These are phyloP conservation scores for Orthonychiurus folsomi DNA, from an alignment of 2,888 invertebrate species.

Conservation along the genomic window DNA sequence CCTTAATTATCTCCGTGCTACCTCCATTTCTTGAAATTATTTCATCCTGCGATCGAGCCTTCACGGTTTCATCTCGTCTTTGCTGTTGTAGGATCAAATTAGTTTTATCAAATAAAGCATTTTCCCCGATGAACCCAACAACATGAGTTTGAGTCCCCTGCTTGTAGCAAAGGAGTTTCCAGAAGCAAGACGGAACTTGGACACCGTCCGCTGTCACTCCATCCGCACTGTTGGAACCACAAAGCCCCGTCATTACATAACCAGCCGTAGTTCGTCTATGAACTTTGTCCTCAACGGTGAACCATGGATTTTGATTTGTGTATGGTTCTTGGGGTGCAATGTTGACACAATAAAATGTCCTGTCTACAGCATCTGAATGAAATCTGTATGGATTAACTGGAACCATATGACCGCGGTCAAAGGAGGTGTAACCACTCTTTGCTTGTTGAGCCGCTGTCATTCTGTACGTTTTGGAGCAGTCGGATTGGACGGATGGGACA, in stretches of 20 bases:
- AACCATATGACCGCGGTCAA: slow-evolving; percentile 30
- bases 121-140: slow-evolving; percentile 5
- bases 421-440: neutral
- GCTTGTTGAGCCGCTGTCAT: slow-evolving; percentile 5
- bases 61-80: neutral
- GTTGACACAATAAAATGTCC: slow-evolving; percentile 31
- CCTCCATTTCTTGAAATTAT: neutral
- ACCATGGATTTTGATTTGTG: slow-evolving; percentile 30
- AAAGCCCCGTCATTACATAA: slow-evolving; percentile 23
- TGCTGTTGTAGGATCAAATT: neutral
- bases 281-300: slow-evolving; percentile 7
- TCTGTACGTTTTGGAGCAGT: slow-evolving; percentile 2
- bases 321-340: slow-evolving; percentile 36
- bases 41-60: neutral
- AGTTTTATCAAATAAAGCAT: neutral
- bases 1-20: neutral
- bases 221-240: slow-evolving; percentile 22
- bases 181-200: slow-evolving; percentile 26
- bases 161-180: slow-evolving; percentile 30
- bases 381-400: slow-evolving; percentile 32
- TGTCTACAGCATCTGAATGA: slow-evolving; percentile 21
- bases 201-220: slow-evolving; percentile 21
- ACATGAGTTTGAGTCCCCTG: slow-evolving; percentile 11
- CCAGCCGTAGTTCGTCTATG: neutral
- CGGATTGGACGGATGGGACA: neutral